Evolutionary conservation across 2,113 vertebrate species (phyloP).

Genomic region (Reinhardtius hippoglossoides): DNA sequence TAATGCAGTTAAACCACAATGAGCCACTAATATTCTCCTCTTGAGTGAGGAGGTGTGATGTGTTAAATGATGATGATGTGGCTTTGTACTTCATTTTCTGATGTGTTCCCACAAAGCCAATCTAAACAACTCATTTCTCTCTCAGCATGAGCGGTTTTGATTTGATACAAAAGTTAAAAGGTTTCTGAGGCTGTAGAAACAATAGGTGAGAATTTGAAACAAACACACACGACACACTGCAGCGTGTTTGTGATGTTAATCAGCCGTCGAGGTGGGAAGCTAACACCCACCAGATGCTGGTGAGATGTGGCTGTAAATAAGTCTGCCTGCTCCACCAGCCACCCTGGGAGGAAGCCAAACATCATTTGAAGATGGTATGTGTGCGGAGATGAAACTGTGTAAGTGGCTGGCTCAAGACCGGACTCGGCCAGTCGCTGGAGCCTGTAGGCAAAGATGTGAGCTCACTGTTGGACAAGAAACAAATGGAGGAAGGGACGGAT

Average conservation of each 20-base stretch:
- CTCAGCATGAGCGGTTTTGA: conserved; percentile 18
- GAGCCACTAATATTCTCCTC: not conserved
- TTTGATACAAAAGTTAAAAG: conserved; percentile 6
- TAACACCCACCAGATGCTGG: conserved; percentile 52
- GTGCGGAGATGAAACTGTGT: conserved; percentile 16
- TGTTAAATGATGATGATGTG: not conserved
- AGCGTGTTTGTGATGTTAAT: conserved; percentile 41
- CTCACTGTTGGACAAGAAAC: not conserved
- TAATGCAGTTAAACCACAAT: not conserved
- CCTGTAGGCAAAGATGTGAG: not conserved
- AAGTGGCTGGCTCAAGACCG: not conserved
- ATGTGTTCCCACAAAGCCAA: not conserved
- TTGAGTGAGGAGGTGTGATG: not conserved
- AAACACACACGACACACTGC: conserved; percentile 10
- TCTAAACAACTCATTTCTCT: too few relatives aligned
- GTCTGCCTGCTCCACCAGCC: conserved; percentile 19
- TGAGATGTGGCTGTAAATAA: conserved; percentile 50
- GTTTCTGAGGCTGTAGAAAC: conserved; percentile 28
- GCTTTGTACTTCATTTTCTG: not conserved
- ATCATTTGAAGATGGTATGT: conserved; percentile 14
- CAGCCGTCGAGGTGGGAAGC: conserved; percentile 26
- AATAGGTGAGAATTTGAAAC: conserved; percentile 16
- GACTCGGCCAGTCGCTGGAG: not conserved
- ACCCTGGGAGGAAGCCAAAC: conserved; percentile 39
- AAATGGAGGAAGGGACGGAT: too few relatives aligned